Evolutionary conservation across 2,888 invertebrate genomes (phyloP).

Genomic region (Oxyteleia sp.): DNA sequence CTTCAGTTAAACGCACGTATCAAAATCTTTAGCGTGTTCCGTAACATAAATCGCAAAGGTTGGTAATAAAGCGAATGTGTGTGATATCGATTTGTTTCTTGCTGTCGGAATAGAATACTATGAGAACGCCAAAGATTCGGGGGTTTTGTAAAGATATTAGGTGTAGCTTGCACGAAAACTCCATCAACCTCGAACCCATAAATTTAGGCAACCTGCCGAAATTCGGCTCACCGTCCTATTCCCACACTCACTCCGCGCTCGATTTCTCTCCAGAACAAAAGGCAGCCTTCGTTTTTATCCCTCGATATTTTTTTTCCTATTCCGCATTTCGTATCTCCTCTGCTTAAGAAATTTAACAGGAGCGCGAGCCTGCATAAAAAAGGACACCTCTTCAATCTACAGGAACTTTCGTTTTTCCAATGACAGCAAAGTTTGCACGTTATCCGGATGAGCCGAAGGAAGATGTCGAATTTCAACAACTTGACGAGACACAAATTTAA

Average conservation of each 20-base stretch:
- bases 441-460: constrained; percentile 65
- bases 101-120: constrained; percentile 50
- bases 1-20: constrained; percentile 24
- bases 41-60: constrained; percentile 72
- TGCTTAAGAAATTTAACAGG: constrained; percentile 57
- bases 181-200: constrained; percentile 86
- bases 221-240: constrained; percentile 76
- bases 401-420: constrained; percentile 66
- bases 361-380: constrained; percentile 83
- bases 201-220: constrained; percentile 84
- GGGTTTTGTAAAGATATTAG: constrained; percentile 85
- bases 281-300: constrained; percentile 20
- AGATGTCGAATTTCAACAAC: constrained; percentile 62
- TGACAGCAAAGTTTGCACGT: constrained; percentile 63
- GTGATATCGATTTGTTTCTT: constrained; percentile 76
- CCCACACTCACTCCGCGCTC: constrained; percentile 43
- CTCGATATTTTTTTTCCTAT: no score
- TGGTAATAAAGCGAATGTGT: constrained; percentile 75
- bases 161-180: constrained; percentile 85
- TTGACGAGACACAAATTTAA: constrained; percentile 72
- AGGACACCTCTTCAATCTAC: constrained; percentile 82
- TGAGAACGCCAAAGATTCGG: constrained; percentile 76
- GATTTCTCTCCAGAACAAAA: constrained; percentile 20
- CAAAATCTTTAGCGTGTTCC: constrained; percentile 26
- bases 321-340: no score